phyloP scores from a whole-genome alignment of 2,797 vertebrate genomes.

The Poeciliopsis paucimaculata region DNA sequence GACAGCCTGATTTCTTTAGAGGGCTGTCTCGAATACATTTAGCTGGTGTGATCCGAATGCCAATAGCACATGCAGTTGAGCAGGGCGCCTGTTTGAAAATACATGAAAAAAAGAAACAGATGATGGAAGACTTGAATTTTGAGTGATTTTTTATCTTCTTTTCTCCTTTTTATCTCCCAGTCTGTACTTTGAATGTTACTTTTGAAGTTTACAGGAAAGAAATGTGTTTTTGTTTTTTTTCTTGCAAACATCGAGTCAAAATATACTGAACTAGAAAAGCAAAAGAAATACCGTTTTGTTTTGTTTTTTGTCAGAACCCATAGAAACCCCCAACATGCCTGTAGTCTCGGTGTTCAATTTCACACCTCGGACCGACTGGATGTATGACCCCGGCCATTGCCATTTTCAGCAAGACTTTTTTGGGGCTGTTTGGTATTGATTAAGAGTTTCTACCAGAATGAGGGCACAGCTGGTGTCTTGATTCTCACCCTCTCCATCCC shows the following conservation, averaged over 20 bases:
- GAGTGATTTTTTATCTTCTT: background rate
- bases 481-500: conserved; percentile 57
- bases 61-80: conserved; percentile 33
- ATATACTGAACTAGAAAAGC: background rate
- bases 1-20: conserved; percentile 52
- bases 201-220: background rate
- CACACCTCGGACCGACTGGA: conserved; percentile 37
- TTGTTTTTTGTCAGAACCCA: conserved; percentile 33
- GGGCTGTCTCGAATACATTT: conserved; percentile 44
- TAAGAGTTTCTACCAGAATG: conserved; percentile 46
- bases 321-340: conserved; percentile 18
- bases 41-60: conserved; percentile 61
- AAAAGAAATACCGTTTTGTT: conserved; percentile 24
- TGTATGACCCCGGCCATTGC: conserved; percentile 55
- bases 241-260: conserved; percentile 1
- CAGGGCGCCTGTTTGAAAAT: conserved; percentile 28
- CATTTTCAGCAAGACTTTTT: conserved; percentile 35
- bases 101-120: conserved; percentile 14
- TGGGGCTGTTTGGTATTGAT: conserved; percentile 63
- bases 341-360: conserved; percentile 57
- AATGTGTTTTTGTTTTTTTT: background rate
- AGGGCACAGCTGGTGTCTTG: conserved; percentile 62
- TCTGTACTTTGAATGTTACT: conserved; percentile 13
- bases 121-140: conserved; percentile 12
- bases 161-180: background rate